Conservation (phyloP, 2,113 vertebrate genomes). For the Menidia beryllina region DNA sequence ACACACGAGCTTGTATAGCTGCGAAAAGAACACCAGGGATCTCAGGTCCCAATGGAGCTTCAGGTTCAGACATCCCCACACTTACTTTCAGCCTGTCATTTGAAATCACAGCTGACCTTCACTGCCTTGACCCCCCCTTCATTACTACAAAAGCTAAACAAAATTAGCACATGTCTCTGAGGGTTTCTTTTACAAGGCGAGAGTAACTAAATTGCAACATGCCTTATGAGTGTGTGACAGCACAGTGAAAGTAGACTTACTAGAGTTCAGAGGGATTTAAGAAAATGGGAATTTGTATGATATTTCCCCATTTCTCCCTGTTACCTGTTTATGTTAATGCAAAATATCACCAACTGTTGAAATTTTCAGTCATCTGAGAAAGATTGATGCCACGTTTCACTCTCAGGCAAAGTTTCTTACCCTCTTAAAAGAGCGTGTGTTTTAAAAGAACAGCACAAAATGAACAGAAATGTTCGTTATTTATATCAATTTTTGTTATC, state of each 20-base stretch:
- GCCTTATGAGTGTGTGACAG: slow-evolving; percentile 22
- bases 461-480: too few species aligned
- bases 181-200: slow-evolving; percentile 48
- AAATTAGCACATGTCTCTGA: slow-evolving; percentile 67
- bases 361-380: too few species aligned
- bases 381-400: too few species aligned
- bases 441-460: too few species aligned
- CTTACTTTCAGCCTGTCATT: slow-evolving; percentile 81
- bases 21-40: slow-evolving; percentile 67
- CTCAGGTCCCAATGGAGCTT: slow-evolving; percentile 65
- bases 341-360: too few species aligned
- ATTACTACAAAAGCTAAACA: slow-evolving; percentile 54
- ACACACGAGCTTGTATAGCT: slow-evolving; percentile 58
- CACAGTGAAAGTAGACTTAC: slow-evolving; percentile 24
- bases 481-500: too few species aligned
- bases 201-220: slow-evolving; percentile 57
- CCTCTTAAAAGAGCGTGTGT: too few species aligned
- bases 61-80: slow-evolving; percentile 61
- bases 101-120: slow-evolving; percentile 77
- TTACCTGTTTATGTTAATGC: too few species aligned
- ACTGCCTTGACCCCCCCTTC: slow-evolving; percentile 21
- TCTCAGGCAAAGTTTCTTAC: too few species aligned
- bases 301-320: too few species aligned
- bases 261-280: slow-evolving; percentile 12
- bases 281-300: neutral